phyloP scores from a whole-genome alignment of 2,888 invertebrate species.

The Harpalus rubripes region DNA sequence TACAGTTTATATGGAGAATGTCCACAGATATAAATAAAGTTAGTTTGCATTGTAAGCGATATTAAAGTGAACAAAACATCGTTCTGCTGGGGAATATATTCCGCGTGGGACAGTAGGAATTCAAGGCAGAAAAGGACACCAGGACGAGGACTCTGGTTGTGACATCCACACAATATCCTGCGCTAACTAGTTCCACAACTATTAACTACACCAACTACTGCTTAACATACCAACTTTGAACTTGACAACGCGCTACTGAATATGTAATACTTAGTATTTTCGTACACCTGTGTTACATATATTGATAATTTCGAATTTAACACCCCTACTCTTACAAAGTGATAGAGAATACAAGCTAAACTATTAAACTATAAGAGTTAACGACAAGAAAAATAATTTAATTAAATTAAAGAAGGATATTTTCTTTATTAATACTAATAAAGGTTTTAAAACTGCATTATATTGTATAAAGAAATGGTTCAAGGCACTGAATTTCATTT shows the following conservation, averaged over 20 bases:
- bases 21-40: conserved; percentile 47
- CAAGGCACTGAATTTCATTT: too few relatives aligned
- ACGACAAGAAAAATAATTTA: too few relatives aligned
- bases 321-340: too few relatives aligned
- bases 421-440: too few relatives aligned
- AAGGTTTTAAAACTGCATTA: too few relatives aligned
- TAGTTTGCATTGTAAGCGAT: conserved; percentile 45
- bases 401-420: too few relatives aligned
- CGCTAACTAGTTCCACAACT: conserved; percentile 57
- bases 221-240: conserved; percentile 47
- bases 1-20: conserved; percentile 44
- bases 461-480: too few relatives aligned
- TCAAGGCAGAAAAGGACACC: not conserved
- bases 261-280: conserved; percentile 47
- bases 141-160: conserved; percentile 31
- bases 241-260: conserved; percentile 28
- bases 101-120: conserved; percentile 1
- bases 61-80: conserved; percentile 45
- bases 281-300: conserved; percentile 34
- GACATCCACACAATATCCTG: conserved; percentile 60
- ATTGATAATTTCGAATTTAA: not conserved
- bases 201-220: conserved; percentile 52
- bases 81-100: conserved; percentile 26
- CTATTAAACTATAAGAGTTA: too few relatives aligned
- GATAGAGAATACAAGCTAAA: too few relatives aligned